phyloP scores from a whole-genome alignment of 2,888 invertebrate species.

The Ariolimax columbianus region DNA sequence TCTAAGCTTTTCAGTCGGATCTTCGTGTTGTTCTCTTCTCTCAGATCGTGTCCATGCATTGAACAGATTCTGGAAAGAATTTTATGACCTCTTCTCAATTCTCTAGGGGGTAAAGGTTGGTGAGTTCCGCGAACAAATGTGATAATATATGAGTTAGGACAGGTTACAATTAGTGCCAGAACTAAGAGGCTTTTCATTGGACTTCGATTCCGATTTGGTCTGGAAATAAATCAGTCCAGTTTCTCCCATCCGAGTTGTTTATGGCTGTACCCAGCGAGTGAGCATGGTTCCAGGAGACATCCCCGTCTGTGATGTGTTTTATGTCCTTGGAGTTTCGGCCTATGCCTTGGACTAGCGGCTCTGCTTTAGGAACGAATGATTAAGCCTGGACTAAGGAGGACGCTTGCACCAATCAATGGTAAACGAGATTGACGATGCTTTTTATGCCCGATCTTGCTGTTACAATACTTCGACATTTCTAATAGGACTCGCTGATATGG shows the following conservation, averaged over 20 bases:
- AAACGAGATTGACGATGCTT: neutral
- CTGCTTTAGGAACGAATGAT: slow-evolving; percentile 37
- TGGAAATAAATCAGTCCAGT: slow-evolving; percentile 36
- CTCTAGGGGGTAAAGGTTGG: slow-evolving; percentile 1
- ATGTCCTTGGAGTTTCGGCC: slow-evolving; percentile 24
- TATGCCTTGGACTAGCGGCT: neutral
- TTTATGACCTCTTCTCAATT: slow-evolving; percentile 32
- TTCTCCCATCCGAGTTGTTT: slow-evolving; percentile 10
- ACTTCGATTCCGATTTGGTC: slow-evolving; percentile 38
- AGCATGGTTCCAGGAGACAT: neutral
- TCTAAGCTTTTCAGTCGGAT: slow-evolving; percentile 15
- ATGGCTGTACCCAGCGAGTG: neutral
- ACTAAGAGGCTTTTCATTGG: slow-evolving; percentile 35
- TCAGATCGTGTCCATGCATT: neutral
- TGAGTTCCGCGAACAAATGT: slow-evolving; percentile 38
- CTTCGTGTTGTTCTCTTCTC: neutral
- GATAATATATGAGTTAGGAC: slow-evolving; percentile 43
- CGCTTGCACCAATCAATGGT: slow-evolving; percentile 9
- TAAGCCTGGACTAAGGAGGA: neutral
- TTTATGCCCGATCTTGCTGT: neutral
- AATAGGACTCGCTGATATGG: neutral
- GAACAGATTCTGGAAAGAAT: neutral
- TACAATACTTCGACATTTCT: neutral
- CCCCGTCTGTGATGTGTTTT: slow-evolving; percentile 25
- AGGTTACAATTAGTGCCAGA: slow-evolving; percentile 32